Evolutionary conservation across 2,888 invertebrate genomes (phyloP).

Genomic region (Chromoteleia sp.): DNA sequence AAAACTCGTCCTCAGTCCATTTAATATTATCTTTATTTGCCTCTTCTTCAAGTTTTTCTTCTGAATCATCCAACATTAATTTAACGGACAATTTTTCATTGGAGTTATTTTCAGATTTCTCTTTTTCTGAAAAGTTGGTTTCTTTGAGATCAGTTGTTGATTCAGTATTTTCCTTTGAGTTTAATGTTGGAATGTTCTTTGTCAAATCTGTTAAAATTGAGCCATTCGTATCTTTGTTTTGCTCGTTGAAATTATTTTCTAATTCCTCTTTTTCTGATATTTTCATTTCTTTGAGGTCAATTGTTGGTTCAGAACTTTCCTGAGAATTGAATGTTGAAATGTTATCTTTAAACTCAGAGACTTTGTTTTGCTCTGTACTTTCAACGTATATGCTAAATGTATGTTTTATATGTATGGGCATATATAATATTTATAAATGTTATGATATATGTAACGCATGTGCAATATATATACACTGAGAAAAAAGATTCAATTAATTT

Average conservation of each 20-base stretch:
- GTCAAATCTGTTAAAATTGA: background rate
- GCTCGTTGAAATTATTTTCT: background rate
- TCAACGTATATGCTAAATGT: too few species aligned
- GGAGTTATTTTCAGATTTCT: background rate
- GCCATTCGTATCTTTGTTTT: background rate
- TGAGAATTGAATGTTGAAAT: background rate
- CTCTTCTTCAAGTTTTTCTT: slow-evolving; percentile 3
- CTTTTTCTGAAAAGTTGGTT: background rate
- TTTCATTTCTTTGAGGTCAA: slow-evolving; percentile 3
- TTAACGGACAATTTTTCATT: background rate
- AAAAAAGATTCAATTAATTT: too few species aligned
- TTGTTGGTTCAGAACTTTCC: background rate
- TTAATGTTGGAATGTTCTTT: background rate
- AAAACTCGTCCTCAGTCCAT: slow-evolving; percentile 45
- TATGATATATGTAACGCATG: slow-evolving; percentile 22
- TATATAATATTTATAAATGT: too few species aligned
- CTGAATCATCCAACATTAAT: background rate
- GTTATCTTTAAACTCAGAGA: background rate
- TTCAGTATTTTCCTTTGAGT: background rate
- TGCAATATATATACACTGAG: too few species aligned
- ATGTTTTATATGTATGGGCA: too few species aligned
- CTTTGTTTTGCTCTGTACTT: slow-evolving; percentile 3
- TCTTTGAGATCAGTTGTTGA: slow-evolving; percentile 1
- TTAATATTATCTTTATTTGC: slow-evolving; percentile 35
- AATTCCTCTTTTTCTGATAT: slow-evolving; percentile 1